Evolutionary conservation across 2,797 vertebrate genomes (phyloP).

Genomic region (Argentina silus): DNA sequence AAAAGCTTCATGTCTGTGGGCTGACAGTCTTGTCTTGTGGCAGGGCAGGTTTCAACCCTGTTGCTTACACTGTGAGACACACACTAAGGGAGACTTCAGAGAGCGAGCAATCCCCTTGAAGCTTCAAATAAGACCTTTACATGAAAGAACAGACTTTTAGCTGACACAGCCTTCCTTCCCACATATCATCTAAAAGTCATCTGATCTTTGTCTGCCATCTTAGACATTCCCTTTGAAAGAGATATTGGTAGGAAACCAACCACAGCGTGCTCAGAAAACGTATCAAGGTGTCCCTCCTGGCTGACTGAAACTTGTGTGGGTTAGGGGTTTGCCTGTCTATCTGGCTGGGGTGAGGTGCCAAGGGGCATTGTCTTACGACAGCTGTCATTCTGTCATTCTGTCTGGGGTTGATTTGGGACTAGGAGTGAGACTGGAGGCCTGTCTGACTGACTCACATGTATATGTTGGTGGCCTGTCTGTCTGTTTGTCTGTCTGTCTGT

Average conservation of each 20-base stretch:
- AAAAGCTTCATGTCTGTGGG: neutral
- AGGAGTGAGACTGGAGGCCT: constrained; percentile 62
- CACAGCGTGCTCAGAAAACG: neutral
- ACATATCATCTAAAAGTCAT: neutral
- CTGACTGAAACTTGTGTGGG: constrained; percentile 84
- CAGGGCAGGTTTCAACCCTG: too few relatives aligned
- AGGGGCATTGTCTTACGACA: too few relatives aligned
- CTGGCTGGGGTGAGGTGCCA: constrained; percentile 62
- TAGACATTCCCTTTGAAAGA: neutral
- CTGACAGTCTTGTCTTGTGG: too few relatives aligned
- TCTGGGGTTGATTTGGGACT: constrained; percentile 58
- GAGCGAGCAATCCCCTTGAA: too few relatives aligned
- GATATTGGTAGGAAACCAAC: neutral
- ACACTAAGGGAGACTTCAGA: too few relatives aligned
- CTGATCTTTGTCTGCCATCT: neutral
- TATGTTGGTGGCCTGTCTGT: constrained; percentile 87
- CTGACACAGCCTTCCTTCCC: neutral
- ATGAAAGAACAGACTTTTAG: neutral
- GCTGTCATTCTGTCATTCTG: constrained; percentile 18
- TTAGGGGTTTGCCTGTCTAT: constrained; percentile 86
- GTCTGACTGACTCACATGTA: constrained; percentile 85
- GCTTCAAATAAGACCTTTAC: too few relatives aligned
- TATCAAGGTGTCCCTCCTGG: too few relatives aligned
- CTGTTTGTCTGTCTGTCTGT: constrained; percentile 47
- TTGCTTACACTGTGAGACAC: too few relatives aligned